Evolutionary conservation across 30 jellyfish, hydroid and myxozoan species (phyloP).

Genomic region (Clytia hemisphaerica): DNA sequence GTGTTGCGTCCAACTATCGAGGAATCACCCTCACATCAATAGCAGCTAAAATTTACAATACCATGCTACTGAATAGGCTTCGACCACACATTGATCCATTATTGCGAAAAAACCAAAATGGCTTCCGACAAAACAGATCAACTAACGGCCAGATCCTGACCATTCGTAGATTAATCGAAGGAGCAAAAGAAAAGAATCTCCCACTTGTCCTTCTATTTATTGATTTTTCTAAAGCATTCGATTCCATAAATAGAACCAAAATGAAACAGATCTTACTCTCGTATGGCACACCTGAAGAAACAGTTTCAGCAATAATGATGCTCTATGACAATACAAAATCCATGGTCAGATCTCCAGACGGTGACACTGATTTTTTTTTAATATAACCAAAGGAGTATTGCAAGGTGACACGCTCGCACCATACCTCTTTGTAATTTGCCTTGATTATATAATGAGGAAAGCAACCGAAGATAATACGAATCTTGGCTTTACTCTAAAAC

Average conservation of each 20-base stretch:
- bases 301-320: slow-evolving; percentile 14
- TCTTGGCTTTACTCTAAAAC: slow-evolving; percentile 7
- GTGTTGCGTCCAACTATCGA: slow-evolving; percentile 10
- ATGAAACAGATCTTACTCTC: slow-evolving; percentile 24
- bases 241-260: slow-evolving; percentile 21
- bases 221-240: slow-evolving; percentile 31
- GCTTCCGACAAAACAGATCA: slow-evolving; percentile 20
- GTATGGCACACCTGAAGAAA: slow-evolving; percentile 36
- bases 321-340: slow-evolving; percentile 33
- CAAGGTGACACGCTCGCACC: slow-evolving; percentile 51
- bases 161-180: slow-evolving; percentile 11
- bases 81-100: slow-evolving; percentile 16
- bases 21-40: slow-evolving; percentile 15
- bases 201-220: not conserved
- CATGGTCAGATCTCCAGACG: slow-evolving; percentile 45
- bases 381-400: slow-evolving; percentile 16
- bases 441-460: slow-evolving; percentile 27
- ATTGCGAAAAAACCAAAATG: slow-evolving; percentile 31
- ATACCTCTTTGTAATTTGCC: slow-evolving; percentile 18
- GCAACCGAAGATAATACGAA: slow-evolving; percentile 3
- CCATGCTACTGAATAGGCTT: slow-evolving; percentile 10
- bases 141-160: slow-evolving; percentile 23
- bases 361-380: slow-evolving; percentile 20
- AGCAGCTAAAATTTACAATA: not conserved
- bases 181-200: not conserved